Evolutionary conservation across 2,797 vertebrate genomes (phyloP), one percentile per base, ranked within the genome.

Genomic region (Halcyon leucocephala): DNA sequence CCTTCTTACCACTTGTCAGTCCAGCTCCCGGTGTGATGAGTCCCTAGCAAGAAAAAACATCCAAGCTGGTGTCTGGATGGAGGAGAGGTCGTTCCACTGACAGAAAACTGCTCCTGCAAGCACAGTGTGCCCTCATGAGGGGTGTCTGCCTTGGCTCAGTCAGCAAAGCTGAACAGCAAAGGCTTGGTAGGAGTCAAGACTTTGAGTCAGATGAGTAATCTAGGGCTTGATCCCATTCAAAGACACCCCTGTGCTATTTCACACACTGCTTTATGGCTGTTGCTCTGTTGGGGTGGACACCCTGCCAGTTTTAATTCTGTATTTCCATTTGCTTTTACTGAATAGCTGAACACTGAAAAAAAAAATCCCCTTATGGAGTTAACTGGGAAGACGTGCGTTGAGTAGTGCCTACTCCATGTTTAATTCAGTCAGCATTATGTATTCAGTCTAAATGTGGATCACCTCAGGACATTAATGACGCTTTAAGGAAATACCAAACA

Each of bases 401-500:
- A 37, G 19, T 64, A 51, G 14, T 46, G 7, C 73, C 12, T 35
- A 55, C 28, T 24, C n/a, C 22, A 14, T 54, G 37, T 90, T 93
- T 81, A 72, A 86, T 88, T 91, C 39, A 51, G 16, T 78, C 54
- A 88, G 4, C 28, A 26, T 87, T 87, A 92, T 84, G 8, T 69
- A 76, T 82, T 89, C 70, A 55, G 54, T 88, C 55, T 84, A 64
- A 58, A 66, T 67, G 76, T 76, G 58, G 58, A 65, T 83, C 72
- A 83, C 28, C 76, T 95, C 46, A 90, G 29, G 22, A 19, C 29
- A 81, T 74, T 51, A 83, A 84, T 81, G 76, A 52, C 71, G 54
- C 12, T 81, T 93, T 93, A 93, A 95, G 42, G 42, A 90, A 91
- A 82, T 51, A 83, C 69, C 48, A 86, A 78, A 83, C 42, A 61